These are phyloP conservation scores for Glyptemys insculpta DNA, from an alignment of 2,797 vertebrate genomes.

Conservation along the genomic window DNA sequence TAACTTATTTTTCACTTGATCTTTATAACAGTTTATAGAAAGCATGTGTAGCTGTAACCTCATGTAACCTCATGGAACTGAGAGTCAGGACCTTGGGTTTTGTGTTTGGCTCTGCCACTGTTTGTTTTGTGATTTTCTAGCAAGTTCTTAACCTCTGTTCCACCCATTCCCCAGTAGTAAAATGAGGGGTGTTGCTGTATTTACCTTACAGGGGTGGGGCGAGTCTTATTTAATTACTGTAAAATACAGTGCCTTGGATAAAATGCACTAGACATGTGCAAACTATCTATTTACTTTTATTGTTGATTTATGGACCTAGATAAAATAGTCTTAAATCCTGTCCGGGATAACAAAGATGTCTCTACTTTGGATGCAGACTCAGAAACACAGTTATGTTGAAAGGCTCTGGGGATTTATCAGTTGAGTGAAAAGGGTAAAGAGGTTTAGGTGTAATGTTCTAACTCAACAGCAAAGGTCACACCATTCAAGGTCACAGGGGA, in stretches of 20 bases:
- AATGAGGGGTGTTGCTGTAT: not conserved
- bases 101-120: not conserved
- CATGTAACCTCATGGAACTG: fast-evolving
- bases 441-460: slow-evolving; percentile 6
- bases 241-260: not conserved
- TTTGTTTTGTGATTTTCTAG: not conserved
- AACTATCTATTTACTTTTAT: slow-evolving; percentile 14
- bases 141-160: not conserved
- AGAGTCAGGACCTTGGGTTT: not conserved
- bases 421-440: not conserved
- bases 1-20: not conserved
- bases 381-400: not conserved
- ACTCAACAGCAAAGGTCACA: not conserved
- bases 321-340: not conserved
- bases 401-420: slow-evolving; percentile 12
- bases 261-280: not conserved
- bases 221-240: not conserved
- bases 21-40: not conserved
- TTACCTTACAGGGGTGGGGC: not conserved
- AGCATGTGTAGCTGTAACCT: fast-evolving
- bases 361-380: not conserved
- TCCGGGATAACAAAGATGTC: not conserved
- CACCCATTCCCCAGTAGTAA: not conserved
- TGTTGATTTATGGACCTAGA: not conserved
- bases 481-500: not conserved